Evolutionary conservation across 2,797 vertebrate genomes (phyloP).

Genomic region (Lates japonicus): DNA sequence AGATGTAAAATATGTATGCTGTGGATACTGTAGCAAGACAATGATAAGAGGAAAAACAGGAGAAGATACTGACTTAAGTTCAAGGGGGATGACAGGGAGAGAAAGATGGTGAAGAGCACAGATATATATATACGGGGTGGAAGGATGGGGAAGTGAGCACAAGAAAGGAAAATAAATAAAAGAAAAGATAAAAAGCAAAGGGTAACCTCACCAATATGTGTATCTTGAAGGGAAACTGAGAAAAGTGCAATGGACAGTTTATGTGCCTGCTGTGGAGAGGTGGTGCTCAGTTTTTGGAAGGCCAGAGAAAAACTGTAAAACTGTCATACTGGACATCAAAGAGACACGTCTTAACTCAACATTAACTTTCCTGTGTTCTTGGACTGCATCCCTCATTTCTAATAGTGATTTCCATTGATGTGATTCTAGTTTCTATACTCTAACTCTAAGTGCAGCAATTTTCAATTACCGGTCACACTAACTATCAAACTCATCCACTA

Average conservation of each 20-base stretch:
- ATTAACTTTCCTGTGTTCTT: neutral
- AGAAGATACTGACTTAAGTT: slow-evolving; percentile 40
- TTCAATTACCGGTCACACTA: neutral
- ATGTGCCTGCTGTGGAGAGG: slow-evolving; percentile 39
- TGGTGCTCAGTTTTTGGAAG: slow-evolving; percentile 42
- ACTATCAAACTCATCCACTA: neutral
- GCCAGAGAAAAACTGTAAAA: slow-evolving; percentile 25
- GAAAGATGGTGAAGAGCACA: slow-evolving; percentile 28
- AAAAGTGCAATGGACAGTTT: slow-evolving; percentile 51
- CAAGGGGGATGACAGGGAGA: slow-evolving; percentile 45
- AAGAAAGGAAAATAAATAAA: slow-evolving; percentile 57
- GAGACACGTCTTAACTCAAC: slow-evolving; percentile 11
- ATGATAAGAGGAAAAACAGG: slow-evolving; percentile 31
- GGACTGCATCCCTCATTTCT: neutral
- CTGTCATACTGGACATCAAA: slow-evolving; percentile 17
- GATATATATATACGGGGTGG: slow-evolving; percentile 34
- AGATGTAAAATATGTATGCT: slow-evolving; percentile 49
- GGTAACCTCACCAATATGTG: slow-evolving; percentile 34
- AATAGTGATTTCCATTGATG: neutral
- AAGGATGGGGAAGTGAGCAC: slow-evolving; percentile 31
- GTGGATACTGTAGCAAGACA: slow-evolving; percentile 36
- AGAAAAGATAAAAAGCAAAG: slow-evolving; percentile 49
- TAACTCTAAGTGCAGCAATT: neutral
- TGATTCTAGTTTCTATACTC: neutral
- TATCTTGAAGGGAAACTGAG: slow-evolving; percentile 55